Percentiles rank a stretch among this genome's conserved stretches.
phyloP scores from a whole-genome alignment of 2,113 vertebrate species.

The Pan troglodytes region DNA sequence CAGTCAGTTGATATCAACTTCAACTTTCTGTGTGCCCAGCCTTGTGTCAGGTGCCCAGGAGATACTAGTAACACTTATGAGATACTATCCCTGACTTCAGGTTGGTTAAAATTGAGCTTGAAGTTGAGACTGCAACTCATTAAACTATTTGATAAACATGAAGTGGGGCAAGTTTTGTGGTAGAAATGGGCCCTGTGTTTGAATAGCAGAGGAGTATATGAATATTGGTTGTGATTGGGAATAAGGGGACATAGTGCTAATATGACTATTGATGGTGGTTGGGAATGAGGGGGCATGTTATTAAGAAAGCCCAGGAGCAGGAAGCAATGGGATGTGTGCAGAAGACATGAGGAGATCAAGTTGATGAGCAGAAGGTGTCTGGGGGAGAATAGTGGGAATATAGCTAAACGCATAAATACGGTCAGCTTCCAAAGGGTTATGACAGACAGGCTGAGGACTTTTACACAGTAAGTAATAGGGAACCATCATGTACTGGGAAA shows the following conservation, averaged over 20 bases:
- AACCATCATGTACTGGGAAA: neutral
- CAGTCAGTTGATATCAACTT: neutral
- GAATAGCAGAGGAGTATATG: neutral
- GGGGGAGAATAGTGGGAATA: neutral
- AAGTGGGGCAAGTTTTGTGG: neutral
- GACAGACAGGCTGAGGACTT: constrained; percentile 2
- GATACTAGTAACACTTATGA: neutral
- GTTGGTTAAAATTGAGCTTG: neutral
- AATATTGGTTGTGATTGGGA: neutral
- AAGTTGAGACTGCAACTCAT: neutral
- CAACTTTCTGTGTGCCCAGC: neutral
- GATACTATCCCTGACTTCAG: neutral
- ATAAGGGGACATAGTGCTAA: neutral
- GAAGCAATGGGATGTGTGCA: neutral
- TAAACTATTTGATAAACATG: neutral
- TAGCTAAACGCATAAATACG: neutral
- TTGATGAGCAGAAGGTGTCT: neutral
- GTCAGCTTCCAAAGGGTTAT: neutral
- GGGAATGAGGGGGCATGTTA: neutral
- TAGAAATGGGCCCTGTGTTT: neutral
- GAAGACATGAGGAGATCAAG: neutral
- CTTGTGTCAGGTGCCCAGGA: neutral
- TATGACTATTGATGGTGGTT: neutral
- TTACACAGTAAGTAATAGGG: neutral
- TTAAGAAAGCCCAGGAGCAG: neutral